Base-by-base conservation (phyloP, 2,888 invertebrate species). In the Cryptocephalus primarius region DNA sequence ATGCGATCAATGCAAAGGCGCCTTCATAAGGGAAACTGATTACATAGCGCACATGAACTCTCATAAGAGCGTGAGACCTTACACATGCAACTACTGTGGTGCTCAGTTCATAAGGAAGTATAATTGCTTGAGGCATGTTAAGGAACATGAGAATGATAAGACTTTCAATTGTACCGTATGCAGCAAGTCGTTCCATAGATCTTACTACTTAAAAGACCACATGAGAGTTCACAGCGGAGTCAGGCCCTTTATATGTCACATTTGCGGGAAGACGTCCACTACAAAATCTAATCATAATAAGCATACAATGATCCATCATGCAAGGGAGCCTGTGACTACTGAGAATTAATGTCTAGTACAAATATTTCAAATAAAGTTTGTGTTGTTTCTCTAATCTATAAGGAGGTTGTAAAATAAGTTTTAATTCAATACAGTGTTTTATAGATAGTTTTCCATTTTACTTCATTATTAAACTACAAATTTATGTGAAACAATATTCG, bases 251-350 rank as follows among this genome's bases (percentile, higher is more conserved):
- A 77, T 85, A 1, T 91, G 91, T 71, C 86, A 85, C 60, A 86
- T 91, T 48, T 91, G 91, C 68, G 90, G 89, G 32, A 91, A 91
- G 71, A 85, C 87, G 8, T 88, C 88, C 42, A 85, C 87, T 57
- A 90, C 90, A 46, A 90, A 90, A 71, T 88, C 88, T 40, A 91
- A 91, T 72, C 90, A 91, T 63, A 89, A 90, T 62, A 90, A 90
- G 68, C 90, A 91, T 68, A 78, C 90, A 48, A 84, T 85, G 71
- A 90, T 90, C 59, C 91, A 91, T 69, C 89, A 90, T 71, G 88
- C 89, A 44, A 74, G 90, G 44, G 90, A 90, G 68, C 86, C 88
- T 34, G 82, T 90, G 54, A 88, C 85, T 55, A 87, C 88, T 8
- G 91, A 90, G 64, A 83, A 83, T 68, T 85, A 76, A 53, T 38